Conservation (phyloP, 2,797 vertebrate genomes). For the Philypnodon macrostomus region DNA sequence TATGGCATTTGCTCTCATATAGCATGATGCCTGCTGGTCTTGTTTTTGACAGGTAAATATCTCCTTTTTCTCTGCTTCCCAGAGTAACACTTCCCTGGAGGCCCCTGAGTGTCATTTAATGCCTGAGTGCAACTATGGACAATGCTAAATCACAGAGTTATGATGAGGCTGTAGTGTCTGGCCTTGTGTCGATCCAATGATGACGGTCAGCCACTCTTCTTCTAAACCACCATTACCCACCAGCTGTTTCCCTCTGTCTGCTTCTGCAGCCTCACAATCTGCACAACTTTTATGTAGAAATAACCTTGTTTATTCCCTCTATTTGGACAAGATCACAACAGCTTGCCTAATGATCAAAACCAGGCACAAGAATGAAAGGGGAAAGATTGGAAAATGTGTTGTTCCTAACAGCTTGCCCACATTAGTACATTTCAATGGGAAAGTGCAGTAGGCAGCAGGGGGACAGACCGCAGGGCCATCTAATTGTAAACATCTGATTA, state of each 20-base stretch:
- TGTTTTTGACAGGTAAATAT: constrained; percentile 40
- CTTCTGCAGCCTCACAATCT: constrained; percentile 33
- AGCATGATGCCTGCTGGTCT: constrained; percentile 4
- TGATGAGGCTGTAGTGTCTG: constrained; percentile 25
- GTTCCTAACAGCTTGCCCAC: constrained; percentile 29
- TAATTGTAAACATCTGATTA: constrained; percentile 1
- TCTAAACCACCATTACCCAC: constrained; percentile 49
- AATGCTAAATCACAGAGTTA: constrained; percentile 42
- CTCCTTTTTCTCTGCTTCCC: constrained; percentile 33
- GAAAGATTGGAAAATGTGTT: constrained; percentile 27
- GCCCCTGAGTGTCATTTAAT: constrained; percentile 47
- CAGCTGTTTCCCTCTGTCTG: constrained; percentile 54
- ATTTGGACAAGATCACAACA: constrained; percentile 31
- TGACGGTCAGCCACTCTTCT: constrained; percentile 31
- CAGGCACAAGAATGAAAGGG: constrained; percentile 9
- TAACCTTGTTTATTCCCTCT: constrained; percentile 45
- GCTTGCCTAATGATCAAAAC: constrained; percentile 42
- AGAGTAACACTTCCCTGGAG: constrained; percentile 46
- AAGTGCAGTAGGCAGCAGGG: background rate
- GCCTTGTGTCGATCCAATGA: constrained; percentile 17
- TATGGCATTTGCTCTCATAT: background rate
- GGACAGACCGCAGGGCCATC: background rate
- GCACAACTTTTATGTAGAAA: constrained; percentile 48
- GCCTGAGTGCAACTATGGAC: constrained; percentile 45
- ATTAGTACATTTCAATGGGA: constrained; percentile 10